These are phyloP conservation scores for Tridacna gigas DNA, from an alignment of 2,888 invertebrate species.

Conservation along the genomic window DNA sequence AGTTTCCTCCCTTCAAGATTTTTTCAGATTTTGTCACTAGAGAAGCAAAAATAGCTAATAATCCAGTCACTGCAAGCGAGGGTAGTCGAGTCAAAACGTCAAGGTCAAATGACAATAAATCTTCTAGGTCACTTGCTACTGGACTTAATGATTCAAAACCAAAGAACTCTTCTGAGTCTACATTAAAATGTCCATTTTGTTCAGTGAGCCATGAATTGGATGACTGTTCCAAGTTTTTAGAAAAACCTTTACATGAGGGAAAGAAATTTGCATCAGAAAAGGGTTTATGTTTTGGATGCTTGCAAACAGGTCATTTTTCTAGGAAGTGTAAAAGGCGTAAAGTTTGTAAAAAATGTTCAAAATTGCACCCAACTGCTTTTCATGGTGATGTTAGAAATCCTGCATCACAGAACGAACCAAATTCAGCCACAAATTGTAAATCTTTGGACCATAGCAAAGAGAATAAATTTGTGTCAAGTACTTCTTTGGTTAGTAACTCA, in stretches of 20 bases:
- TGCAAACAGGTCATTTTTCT: conserved; percentile 58
- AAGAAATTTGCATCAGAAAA: not conserved
- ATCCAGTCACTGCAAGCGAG: conserved; percentile 5
- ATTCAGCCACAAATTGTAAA: conserved; percentile 24
- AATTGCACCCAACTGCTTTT: conserved; percentile 61
- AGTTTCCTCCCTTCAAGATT: conserved; percentile 31
- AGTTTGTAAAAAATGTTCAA: conserved; percentile 52
- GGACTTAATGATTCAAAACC: not conserved
- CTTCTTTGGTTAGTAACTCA: conserved; percentile 50
- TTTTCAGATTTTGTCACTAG: conserved; percentile 34
- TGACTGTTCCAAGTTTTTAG: not conserved
- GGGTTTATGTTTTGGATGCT: conserved; percentile 52
- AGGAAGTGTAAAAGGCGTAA: conserved; percentile 51
- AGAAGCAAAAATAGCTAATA: conserved; percentile 13
- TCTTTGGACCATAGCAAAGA: no score
- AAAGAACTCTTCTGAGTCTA: not conserved
- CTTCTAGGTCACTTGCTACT: not conserved
- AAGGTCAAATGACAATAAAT: not conserved
- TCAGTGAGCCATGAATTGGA: not conserved
- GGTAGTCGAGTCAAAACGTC: no score
- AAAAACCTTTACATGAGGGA: not conserved
- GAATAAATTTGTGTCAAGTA: conserved; percentile 55
- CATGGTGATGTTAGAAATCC: conserved; percentile 57
- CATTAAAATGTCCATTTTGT: not conserved
- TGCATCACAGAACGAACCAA: not conserved